These are phyloP conservation scores for Pelobates fuscus DNA, from an alignment of 2,113 vertebrate genomes.

Conservation along the genomic window DNA sequence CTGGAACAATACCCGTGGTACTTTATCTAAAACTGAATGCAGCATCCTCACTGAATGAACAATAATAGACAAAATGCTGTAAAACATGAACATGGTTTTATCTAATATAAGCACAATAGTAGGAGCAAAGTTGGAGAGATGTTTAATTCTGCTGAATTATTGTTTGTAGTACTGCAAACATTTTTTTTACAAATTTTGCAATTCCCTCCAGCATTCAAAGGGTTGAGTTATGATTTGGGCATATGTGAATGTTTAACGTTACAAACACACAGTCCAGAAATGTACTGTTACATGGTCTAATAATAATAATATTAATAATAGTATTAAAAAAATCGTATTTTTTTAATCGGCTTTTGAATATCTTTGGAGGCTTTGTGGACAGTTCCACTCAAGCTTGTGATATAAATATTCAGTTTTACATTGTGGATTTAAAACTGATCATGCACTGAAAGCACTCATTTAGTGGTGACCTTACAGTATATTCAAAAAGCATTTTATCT, in stretches of 20 bases:
- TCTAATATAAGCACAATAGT: slow-evolving; percentile 83
- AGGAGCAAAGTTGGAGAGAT: slow-evolving; percentile 53
- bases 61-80: slow-evolving; percentile 67
- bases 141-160: background rate
- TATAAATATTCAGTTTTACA: slow-evolving; percentile 11
- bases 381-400: background rate
- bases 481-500: slow-evolving; percentile 55
- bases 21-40: slow-evolving; percentile 70
- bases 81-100: slow-evolving; percentile 75
- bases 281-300: slow-evolving; percentile 39
- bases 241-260: slow-evolving; percentile 26
- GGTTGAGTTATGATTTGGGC: slow-evolving; percentile 12
- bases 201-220: slow-evolving; percentile 24
- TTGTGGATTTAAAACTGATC: slow-evolving; percentile 15
- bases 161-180: background rate
- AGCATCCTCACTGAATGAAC: slow-evolving; percentile 68
- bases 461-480: slow-evolving; percentile 30
- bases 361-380: background rate
- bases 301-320: background rate
- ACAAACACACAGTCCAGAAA: slow-evolving; percentile 32
- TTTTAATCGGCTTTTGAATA: slow-evolving; percentile 45
- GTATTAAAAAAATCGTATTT: slow-evolving; percentile 7
- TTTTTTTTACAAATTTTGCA: slow-evolving; percentile 12
- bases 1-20: slow-evolving; percentile 71
- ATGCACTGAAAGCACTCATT: slow-evolving; percentile 27